phyloP scores from a whole-genome alignment of 2,797 vertebrate species.

The Gila robusta region DNA sequence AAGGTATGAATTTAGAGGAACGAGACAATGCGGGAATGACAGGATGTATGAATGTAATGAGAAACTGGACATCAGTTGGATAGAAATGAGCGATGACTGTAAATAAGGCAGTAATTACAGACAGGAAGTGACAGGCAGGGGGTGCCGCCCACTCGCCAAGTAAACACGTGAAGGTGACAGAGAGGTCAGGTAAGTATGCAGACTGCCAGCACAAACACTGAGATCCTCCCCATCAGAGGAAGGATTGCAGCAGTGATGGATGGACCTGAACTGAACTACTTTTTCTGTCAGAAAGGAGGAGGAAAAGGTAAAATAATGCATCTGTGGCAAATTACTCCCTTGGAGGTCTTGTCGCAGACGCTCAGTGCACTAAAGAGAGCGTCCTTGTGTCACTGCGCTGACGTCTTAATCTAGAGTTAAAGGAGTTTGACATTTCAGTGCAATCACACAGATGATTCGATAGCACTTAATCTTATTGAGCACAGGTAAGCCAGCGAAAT shows the following conservation, averaged over 20 bases:
- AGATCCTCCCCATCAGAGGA: constrained; percentile 31
- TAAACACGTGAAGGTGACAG: constrained; percentile 71
- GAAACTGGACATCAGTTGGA: constrained; percentile 74
- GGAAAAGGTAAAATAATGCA: constrained; percentile 21
- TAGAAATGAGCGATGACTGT: constrained; percentile 64
- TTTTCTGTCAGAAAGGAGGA: constrained; percentile 7
- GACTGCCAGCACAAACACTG: constrained; percentile 45
- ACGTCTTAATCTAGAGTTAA: constrained; percentile 43
- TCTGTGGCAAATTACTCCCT: constrained; percentile 23
- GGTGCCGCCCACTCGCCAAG: constrained; percentile 54
- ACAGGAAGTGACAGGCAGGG: constrained; percentile 48
- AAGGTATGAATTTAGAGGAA: constrained; percentile 6
- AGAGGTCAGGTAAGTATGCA: constrained; percentile 53
- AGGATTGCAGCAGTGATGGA: constrained; percentile 19
- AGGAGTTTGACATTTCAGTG: constrained; percentile 53
- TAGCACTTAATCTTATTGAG: constrained; percentile 58
- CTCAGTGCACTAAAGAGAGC: constrained; percentile 24
- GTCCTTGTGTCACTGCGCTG: constrained; percentile 20
- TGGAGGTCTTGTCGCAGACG: constrained; percentile 14
- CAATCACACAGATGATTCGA: constrained; percentile 55
- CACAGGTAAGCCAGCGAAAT: constrained; percentile 43
- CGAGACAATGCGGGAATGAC: constrained; percentile 48
- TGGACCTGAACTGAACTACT: constrained; percentile 22
- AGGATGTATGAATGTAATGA: constrained; percentile 71
- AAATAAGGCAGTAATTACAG: constrained; percentile 75